Conservation (phyloP, 2,113 vertebrate genomes). For the Chloebia gouldiae region DNA sequence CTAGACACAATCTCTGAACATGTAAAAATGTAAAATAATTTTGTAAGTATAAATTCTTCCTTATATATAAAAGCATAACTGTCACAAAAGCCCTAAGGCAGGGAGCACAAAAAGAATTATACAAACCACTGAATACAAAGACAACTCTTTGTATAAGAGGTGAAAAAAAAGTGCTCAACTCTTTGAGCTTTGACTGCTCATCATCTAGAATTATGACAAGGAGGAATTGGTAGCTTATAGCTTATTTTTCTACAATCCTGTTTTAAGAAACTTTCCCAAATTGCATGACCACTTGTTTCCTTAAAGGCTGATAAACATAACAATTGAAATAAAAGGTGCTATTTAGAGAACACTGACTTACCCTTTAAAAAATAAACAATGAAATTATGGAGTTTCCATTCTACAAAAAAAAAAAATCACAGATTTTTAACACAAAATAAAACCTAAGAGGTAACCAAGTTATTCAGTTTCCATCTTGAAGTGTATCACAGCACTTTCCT, state of each 20-base stretch:
- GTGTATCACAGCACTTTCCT: background rate
- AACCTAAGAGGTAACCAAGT: background rate
- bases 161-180: background rate
- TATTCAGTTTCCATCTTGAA: background rate
- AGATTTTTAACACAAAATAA: background rate
- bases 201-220: conserved; percentile 16
- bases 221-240: conserved; percentile 1
- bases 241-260: background rate
- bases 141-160: background rate
- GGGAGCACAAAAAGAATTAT: background rate
- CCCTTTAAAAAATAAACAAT: background rate
- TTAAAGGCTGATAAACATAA: background rate
- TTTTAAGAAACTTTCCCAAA: background rate
- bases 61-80: background rate
- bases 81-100: background rate
- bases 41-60: background rate
- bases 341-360: background rate
- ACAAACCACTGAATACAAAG: background rate
- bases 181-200: background rate
- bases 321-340: background rate
- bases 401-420: background rate
- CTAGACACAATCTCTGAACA: background rate
- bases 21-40: background rate
- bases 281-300: background rate
- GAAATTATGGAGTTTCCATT: background rate